Conservation (phyloP, 2,113 vertebrate genomes). For the Scatophagus argus region DNA sequence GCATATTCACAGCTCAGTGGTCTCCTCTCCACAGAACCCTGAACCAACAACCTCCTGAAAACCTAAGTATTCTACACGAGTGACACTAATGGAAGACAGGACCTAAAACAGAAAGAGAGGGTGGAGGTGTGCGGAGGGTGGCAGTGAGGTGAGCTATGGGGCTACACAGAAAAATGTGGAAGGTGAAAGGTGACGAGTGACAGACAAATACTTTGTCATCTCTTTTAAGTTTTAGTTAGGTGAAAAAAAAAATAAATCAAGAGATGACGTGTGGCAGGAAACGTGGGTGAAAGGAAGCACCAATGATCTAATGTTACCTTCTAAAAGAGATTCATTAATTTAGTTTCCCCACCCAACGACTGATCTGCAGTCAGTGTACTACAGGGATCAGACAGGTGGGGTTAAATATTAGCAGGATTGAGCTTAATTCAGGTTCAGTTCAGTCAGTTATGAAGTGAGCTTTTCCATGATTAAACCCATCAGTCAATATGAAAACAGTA, state of each 20-base stretch:
- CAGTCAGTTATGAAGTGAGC: slow-evolving; percentile 34
- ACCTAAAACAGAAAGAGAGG: slow-evolving; percentile 47
- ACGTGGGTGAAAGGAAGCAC: slow-evolving; percentile 78
- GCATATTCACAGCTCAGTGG: slow-evolving; percentile 76
- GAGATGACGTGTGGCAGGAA: slow-evolving; percentile 53
- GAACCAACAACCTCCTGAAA: slow-evolving; percentile 55
- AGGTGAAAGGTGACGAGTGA: slow-evolving; percentile 62
- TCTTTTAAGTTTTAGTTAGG: slow-evolving; percentile 55
- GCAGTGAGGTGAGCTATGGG: slow-evolving; percentile 61
- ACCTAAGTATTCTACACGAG: slow-evolving; percentile 44
- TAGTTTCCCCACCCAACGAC: slow-evolving; percentile 18
- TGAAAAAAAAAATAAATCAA: slow-evolving; percentile 55
- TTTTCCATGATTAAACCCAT: slow-evolving; percentile 23
- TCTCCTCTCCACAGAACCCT: slow-evolving; percentile 54
- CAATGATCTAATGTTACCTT: slow-evolving; percentile 70
- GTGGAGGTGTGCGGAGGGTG: slow-evolving; percentile 52
- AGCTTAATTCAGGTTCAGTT: slow-evolving; percentile 67
- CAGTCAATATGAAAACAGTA: slow-evolving; percentile 43
- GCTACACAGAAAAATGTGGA: slow-evolving; percentile 50
- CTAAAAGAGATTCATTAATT: slow-evolving; percentile 60
- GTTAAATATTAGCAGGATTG: slow-evolving; percentile 32
- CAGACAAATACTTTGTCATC: slow-evolving; percentile 39
- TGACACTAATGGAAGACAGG: slow-evolving; percentile 66
- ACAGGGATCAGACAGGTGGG: slow-evolving; percentile 50
- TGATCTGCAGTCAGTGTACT: too few species aligned